Evolutionary conservation across 2,888 invertebrate genomes (phyloP).

Genomic region (Epiblema foenella): DNA sequence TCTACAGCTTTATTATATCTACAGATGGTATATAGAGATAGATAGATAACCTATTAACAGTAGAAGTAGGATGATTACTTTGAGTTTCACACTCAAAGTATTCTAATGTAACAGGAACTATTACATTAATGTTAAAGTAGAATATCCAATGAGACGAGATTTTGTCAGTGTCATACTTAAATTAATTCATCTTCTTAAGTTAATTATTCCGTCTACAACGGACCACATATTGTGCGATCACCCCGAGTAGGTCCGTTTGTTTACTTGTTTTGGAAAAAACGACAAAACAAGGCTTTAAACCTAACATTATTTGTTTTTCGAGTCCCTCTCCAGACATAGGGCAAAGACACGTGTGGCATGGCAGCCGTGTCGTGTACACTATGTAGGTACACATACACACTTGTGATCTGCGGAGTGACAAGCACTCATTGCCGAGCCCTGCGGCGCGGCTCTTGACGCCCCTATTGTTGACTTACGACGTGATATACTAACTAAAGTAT

Average conservation of each 20-base stretch:
- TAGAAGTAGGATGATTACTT: too few relatives aligned
- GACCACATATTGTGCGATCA: not conserved
- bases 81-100: too few relatives aligned
- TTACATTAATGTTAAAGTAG: too few relatives aligned
- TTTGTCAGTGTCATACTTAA: too few relatives aligned
- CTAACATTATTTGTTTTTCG: constrained; percentile 6
- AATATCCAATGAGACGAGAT: too few relatives aligned
- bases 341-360: constrained; percentile 8
- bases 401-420: constrained; percentile 47
- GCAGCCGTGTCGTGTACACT: constrained; percentile 19
- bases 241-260: not conserved
- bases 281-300: constrained; percentile 1
- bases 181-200: too few relatives aligned
- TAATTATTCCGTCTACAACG: too few relatives aligned
- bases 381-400: constrained; percentile 29
- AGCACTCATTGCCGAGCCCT: constrained; percentile 47
- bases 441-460: constrained; percentile 40
- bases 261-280: not conserved
- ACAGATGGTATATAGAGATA: too few relatives aligned
- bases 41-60: too few relatives aligned
- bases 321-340: constrained; percentile 34
- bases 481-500: constrained; percentile 34
- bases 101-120: too few relatives aligned
- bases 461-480: constrained; percentile 47
- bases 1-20: too few relatives aligned